Conservation (phyloP, 2,797 vertebrate species). For the Cyclopterus lumpus region DNA sequence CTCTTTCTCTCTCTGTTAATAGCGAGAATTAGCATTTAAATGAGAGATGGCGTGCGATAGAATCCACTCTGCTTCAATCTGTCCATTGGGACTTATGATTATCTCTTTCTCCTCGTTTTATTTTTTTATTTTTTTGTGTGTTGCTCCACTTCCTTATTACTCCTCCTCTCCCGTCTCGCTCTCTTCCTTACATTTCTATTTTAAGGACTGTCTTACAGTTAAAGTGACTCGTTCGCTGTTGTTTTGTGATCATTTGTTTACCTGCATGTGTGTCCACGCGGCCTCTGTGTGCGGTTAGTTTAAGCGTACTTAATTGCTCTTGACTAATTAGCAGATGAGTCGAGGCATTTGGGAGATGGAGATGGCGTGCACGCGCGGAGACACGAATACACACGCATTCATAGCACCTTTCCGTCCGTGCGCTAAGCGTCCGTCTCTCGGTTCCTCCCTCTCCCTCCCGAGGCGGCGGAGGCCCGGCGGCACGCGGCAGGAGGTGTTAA, state of each 20-base stretch:
- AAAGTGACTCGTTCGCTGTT: constrained; percentile 41
- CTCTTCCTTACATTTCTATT: constrained; percentile 24
- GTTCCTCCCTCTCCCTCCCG: constrained; percentile 56
- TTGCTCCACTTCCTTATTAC: constrained; percentile 55
- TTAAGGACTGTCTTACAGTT: constrained; percentile 34
- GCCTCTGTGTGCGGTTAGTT: constrained; percentile 67
- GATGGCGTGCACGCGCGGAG: constrained; percentile 18
- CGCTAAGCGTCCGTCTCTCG: constrained; percentile 61
- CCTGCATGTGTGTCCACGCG: constrained; percentile 59
- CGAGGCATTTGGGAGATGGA: constrained; percentile 67
- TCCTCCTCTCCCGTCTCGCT: constrained; percentile 28
- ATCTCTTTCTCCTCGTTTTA: constrained; percentile 68
- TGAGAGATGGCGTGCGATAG: constrained; percentile 89
- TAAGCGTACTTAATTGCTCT: constrained; percentile 77
- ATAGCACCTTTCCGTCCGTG: constrained; percentile 44
- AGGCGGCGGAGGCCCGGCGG: constrained; percentile 58
- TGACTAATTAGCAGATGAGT: constrained; percentile 80
- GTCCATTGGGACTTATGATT: constrained; percentile 77
- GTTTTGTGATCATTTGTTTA: constrained; percentile 70
- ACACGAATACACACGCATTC: background rate
- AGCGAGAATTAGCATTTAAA: constrained; percentile 93
- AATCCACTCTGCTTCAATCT: constrained; percentile 81
- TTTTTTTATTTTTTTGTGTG: too few relatives aligned
- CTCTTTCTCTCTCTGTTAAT: constrained; percentile 65
- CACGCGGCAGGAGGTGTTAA: constrained; percentile 78